Conservation (phyloP, 2,113 vertebrate genomes). For the Talpa occidentalis region DNA sequence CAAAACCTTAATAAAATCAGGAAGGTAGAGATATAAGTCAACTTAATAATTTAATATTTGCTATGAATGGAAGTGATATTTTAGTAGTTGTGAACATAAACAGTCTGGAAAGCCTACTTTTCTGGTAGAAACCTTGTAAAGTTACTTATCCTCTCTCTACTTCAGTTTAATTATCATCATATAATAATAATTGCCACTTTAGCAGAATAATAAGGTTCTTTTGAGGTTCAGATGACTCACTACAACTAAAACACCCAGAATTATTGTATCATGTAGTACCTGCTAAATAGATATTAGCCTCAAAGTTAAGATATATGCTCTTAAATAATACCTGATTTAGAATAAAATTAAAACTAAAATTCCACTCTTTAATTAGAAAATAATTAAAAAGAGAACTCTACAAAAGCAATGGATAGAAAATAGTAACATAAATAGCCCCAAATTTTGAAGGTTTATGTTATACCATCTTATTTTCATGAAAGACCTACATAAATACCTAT, state of each 20-base stretch:
- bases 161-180: background rate
- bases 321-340: background rate
- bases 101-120: background rate
- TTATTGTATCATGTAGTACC: background rate
- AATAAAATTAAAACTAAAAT: background rate
- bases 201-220: background rate
- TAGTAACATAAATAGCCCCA: background rate
- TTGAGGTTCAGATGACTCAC: background rate
- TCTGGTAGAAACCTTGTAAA: background rate
- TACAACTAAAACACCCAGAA: background rate
- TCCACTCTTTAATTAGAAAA: background rate
- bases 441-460: no score
- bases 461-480: no score
- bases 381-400: background rate
- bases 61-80: background rate
- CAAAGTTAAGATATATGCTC: background rate
- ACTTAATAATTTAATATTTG: background rate
- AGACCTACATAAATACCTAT: no score
- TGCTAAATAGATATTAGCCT: background rate
- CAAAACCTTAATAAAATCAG: background rate
- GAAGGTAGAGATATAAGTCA: background rate
- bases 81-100: background rate
- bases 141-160: background rate
- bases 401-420: background rate
- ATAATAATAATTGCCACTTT: background rate